Conservation (phyloP, 2,113 vertebrate species). For the Pterophyllum scalare region DNA sequence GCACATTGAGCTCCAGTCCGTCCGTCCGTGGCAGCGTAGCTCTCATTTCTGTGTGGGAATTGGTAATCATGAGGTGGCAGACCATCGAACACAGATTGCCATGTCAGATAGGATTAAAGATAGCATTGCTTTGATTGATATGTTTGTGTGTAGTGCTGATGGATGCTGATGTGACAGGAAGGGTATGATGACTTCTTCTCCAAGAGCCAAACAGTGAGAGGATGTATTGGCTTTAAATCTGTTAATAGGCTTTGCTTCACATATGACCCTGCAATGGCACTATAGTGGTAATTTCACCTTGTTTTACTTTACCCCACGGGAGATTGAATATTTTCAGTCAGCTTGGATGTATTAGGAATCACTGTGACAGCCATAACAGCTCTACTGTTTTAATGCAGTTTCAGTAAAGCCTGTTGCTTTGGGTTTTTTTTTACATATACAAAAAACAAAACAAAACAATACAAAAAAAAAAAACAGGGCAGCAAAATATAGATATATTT, state of each 20-base stretch:
- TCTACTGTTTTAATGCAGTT: not conserved
- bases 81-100: slow-evolving; percentile 55
- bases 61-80: slow-evolving; percentile 50
- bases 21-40: not conserved
- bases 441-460: no score
- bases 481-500: no score
- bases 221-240: slow-evolving; percentile 9
- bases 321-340: slow-evolving; percentile 14
- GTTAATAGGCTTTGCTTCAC: not conserved
- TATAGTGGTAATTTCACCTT: not conserved
- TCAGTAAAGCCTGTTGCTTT: not conserved
- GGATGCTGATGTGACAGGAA: slow-evolving; percentile 58
- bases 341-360: slow-evolving; percentile 20
- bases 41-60: slow-evolving; percentile 30
- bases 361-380: not conserved
- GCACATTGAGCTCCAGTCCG: slow-evolving; percentile 17
- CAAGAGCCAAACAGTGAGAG: slow-evolving; percentile 5
- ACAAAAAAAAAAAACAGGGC: no score
- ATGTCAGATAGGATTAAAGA: slow-evolving; percentile 61
- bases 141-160: slow-evolving; percentile 37
- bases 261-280: not conserved
- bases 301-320: not conserved
- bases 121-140: slow-evolving; percentile 55
- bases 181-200: slow-evolving; percentile 42
- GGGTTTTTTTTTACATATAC: no score